These are phyloP conservation scores for Oreochromis niloticus DNA, from an alignment of 2,113 vertebrate species.

Conservation along the genomic window DNA sequence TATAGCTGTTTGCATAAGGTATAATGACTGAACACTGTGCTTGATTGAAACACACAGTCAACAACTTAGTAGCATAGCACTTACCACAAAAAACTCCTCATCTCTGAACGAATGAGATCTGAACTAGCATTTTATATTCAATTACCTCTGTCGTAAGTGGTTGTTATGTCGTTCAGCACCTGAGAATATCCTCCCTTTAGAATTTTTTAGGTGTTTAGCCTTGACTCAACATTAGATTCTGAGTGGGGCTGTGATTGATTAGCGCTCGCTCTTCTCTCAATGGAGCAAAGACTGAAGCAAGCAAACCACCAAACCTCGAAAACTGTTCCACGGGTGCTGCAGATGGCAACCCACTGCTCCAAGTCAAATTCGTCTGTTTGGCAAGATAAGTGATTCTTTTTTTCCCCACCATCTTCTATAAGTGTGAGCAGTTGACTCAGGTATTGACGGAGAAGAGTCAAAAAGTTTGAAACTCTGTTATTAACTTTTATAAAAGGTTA, in stretches of 20 bases:
- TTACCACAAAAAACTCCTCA: slow-evolving; percentile 5
- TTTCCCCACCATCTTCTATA: not conserved
- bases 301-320: not conserved
- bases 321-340: not conserved
- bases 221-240: not conserved
- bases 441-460: not conserved
- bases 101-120: slow-evolving; percentile 1
- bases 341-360: not conserved
- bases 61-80: not conserved
- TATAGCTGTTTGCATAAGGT: slow-evolving; percentile 11
- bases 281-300: not conserved
- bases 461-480: not conserved
- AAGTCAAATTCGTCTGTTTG: not conserved
- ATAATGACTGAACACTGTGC: slow-evolving; percentile 17
- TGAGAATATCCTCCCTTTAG: slow-evolving; percentile 13
- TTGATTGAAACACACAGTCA: slow-evolving; percentile 9
- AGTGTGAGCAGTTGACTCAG: not conserved
- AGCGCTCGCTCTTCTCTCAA: not conserved
- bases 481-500: not conserved
- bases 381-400: not conserved
- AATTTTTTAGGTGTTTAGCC: not conserved
- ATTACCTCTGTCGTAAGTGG: slow-evolving; percentile 21
- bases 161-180: slow-evolving; percentile 26
- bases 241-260: not conserved
- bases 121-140: slow-evolving; percentile 11